phyloP scores from a whole-genome alignment of 2,113 vertebrate genomes.

The Formicarius rufipectus region DNA sequence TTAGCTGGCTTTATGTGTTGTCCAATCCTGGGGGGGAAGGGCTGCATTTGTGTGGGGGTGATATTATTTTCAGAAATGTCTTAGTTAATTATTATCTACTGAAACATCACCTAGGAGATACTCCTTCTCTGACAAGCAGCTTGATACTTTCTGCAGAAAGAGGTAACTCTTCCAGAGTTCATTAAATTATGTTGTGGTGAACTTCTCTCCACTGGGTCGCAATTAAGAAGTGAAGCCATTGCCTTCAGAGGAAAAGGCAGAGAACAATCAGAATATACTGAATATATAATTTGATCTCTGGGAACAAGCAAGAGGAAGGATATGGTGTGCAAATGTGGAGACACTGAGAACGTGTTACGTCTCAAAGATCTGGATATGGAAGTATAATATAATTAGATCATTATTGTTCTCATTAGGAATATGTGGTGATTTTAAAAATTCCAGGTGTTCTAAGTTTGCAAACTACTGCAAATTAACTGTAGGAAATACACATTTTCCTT shows the following conservation, averaged over 20 bases:
- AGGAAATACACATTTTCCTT: background rate
- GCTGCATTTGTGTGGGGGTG: background rate
- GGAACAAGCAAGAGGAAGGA: background rate
- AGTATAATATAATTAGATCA: background rate
- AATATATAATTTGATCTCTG: slow-evolving; percentile 46
- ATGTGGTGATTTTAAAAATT: background rate
- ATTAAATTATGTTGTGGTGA: slow-evolving; percentile 25
- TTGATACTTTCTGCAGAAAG: slow-evolving; percentile 18
- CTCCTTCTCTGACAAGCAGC: slow-evolving; percentile 11
- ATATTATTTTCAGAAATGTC: slow-evolving; percentile 57
- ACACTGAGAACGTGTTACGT: background rate
- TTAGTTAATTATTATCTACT: slow-evolving; percentile 17
- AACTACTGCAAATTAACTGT: background rate
- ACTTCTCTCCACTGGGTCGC: slow-evolving; percentile 22
- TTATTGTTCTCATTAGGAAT: background rate
- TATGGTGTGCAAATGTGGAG: background rate
- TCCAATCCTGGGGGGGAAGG: background rate
- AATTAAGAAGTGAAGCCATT: slow-evolving; percentile 50
- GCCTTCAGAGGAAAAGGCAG: slow-evolving; percentile 32
- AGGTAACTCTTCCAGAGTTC: slow-evolving; percentile 5
- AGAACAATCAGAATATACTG: slow-evolving; percentile 53
- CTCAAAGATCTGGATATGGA: background rate
- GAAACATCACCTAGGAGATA: slow-evolving; percentile 36
- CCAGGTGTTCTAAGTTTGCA: background rate
- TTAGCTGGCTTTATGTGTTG: background rate